A percentile compares a stretch with the other conserved stretches of the same genome.
These are phyloP conservation scores for Liolophura sinensis DNA, from an alignment of 1,140 invertebrate species.

Conservation along the genomic window DNA sequence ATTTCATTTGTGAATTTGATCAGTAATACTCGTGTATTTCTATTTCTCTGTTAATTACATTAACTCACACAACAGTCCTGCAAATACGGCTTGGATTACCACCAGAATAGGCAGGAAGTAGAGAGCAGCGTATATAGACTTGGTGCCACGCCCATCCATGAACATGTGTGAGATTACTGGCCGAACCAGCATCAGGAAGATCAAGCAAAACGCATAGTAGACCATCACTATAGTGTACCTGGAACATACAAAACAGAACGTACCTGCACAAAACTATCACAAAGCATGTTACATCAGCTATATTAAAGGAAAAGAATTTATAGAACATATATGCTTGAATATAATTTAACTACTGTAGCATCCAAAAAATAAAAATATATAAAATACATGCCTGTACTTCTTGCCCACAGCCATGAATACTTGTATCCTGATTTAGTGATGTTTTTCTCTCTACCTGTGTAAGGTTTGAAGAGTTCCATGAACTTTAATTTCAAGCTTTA, in stretches of 20 bases:
- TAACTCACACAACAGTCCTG: constrained; percentile 69
- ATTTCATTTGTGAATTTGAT: too few species aligned
- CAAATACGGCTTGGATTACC: constrained; percentile 84
- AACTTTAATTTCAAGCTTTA: too few species aligned
- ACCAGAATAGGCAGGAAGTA: constrained; percentile 93
- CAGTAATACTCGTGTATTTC: background rate
- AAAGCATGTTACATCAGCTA: background rate
- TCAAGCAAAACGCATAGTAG: constrained; percentile 83
- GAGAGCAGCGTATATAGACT: constrained; percentile 86
- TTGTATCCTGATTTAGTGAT: too few species aligned
- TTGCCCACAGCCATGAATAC: too few species aligned
- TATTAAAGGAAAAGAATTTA: too few species aligned
- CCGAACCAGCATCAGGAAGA: constrained; percentile 78
- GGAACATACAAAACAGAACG: constrained; percentile 47
- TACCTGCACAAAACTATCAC: background rate
- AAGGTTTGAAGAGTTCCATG: too few species aligned
- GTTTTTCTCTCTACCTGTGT: too few species aligned
- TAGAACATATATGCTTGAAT: too few species aligned
- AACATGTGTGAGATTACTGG: constrained; percentile 71
- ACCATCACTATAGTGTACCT: constrained; percentile 95
- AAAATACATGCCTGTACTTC: too few species aligned
- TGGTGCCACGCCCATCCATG: constrained; percentile 68
- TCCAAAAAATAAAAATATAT: too few species aligned
- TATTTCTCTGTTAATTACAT: background rate
- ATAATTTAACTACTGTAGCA: too few species aligned